Base-by-base conservation (phyloP, 2,113 vertebrate genomes). In the Lepus americanus region DNA sequence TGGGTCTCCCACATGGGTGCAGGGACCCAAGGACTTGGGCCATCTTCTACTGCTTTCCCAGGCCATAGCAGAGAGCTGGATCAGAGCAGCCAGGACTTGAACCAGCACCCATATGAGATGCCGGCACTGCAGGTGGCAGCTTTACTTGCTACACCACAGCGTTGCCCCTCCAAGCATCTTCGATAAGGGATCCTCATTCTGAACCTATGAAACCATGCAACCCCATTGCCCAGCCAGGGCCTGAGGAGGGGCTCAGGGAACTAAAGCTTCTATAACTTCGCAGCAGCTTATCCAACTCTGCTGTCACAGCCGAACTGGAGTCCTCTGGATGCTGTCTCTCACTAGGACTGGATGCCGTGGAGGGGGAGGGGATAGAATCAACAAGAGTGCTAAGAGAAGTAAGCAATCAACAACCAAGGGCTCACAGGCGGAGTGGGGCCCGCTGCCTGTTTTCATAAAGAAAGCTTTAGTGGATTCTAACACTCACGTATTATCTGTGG, bases 401-500 rank as follows among this genome's bases (percentile, higher is more conserved):
- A 23, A 70, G 29, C 16, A 2, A 29, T 59, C 25, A 17, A 67
- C 31, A 36, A 64, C 53, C 36, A 36, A 22, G 0, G 22, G 6
- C 36, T 31, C 23, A 16, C 1, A 44, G 78, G n/a, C 63, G 80
- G 81, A n/a, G 63, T 55, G 63, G 33, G 25, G 22, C 14, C 70
- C 19, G 13, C 27, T 13, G n/a, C 27, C 87, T 78, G 27, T 53
- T 80, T 61, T 61, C 78, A 11, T 76, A n/a, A 63, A 51, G 44
- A 66, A 79, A 64, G n/a, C 55, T 63, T 87, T 79, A 63, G 83
- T 80, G 59, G 39, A 49, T 59, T 33, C 55, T 19, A 69, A 36
- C 14, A 9, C 9, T 44, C 67, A 51, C 0, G 0, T 55, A 14
- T 27, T 31, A 25, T 14, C 78, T 51, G 1, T 7, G 25, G n/a